Evolutionary conservation across 2,888 invertebrate species (phyloP).

Genomic region (Athalia circularis): DNA sequence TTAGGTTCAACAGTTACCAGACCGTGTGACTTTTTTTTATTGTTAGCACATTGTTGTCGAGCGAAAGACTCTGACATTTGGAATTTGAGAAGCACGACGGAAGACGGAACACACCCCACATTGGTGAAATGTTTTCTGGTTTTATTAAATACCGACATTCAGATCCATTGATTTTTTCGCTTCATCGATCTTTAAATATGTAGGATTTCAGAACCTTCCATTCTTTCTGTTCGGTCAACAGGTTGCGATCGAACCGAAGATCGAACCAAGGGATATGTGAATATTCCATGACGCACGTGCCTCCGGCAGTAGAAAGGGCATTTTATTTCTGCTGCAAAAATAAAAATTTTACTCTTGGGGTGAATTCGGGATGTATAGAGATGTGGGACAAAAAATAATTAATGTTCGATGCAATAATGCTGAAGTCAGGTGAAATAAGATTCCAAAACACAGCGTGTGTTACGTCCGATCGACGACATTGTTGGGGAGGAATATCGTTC

Average conservation of each 20-base stretch:
- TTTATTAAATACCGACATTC: slow-evolving; percentile 22
- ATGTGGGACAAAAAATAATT: too few relatives aligned
- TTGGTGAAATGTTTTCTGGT: slow-evolving; percentile 7
- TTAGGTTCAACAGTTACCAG: not conserved
- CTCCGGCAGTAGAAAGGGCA: not conserved
- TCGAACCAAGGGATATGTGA: slow-evolving; percentile 24
- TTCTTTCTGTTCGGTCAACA: slow-evolving; percentile 33
- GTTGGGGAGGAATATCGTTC: too few relatives aligned
- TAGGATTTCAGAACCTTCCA: slow-evolving; percentile 6
- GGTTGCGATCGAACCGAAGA: slow-evolving; percentile 32
- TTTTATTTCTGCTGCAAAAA: slow-evolving; percentile 7
- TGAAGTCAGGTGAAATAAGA: too few relatives aligned
- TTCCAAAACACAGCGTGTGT: too few relatives aligned
- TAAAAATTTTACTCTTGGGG: slow-evolving; percentile 30
- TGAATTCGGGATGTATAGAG: not conserved
- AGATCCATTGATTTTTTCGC: slow-evolving; percentile 22
- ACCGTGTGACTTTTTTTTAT: not conserved
- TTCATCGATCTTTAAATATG: slow-evolving; percentile 42
- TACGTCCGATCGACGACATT: too few relatives aligned
- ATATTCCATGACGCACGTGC: slow-evolving; percentile 32
- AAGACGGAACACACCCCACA: not conserved
- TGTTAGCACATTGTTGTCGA: not conserved
- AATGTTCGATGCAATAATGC: too few relatives aligned
- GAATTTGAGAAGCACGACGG: not conserved
- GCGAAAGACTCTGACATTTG: slow-evolving; percentile 29